These are phyloP conservation scores for Phrynocephalus guinanensis DNA, from an alignment of 2,797 vertebrate genomes.

Conservation along the genomic window DNA sequence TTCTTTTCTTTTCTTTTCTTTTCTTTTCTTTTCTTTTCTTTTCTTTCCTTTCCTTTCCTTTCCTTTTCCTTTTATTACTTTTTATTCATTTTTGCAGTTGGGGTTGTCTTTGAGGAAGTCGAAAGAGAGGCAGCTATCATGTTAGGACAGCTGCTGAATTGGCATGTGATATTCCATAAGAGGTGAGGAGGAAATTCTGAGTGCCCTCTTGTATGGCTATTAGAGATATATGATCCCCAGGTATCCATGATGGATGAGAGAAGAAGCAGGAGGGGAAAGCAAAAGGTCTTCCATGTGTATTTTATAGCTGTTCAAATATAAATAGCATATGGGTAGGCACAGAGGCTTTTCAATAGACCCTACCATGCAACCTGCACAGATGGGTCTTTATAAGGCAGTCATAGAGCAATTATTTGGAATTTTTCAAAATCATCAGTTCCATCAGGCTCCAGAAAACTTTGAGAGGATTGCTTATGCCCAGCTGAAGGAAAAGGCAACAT, in stretches of 20 bases:
- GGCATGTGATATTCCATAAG: fast-evolving
- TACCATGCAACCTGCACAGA: not conserved
- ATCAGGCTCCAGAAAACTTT: not conserved
- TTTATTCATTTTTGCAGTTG: not conserved
- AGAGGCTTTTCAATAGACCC: no score
- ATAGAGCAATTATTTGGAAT: not conserved
- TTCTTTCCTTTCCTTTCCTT: no score
- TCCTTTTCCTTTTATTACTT: no score
- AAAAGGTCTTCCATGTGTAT: no score
- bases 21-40: no score
- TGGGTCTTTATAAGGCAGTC: not conserved
- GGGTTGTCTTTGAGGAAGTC: not conserved
- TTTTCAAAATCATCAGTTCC: not conserved
- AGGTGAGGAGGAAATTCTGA: not conserved
- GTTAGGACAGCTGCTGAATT: not conserved
- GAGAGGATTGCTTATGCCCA: not conserved
- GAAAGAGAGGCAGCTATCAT: not conserved
- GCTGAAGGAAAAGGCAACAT: not conserved
- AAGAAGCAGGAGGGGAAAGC: not conserved
- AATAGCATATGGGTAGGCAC: no score
- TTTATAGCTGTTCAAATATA: no score
- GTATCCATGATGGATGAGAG: not conserved
- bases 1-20: no score
- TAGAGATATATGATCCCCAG: fast-evolving
- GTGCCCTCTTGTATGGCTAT: not conserved